phyloP scores from a whole-genome alignment of 2,797 vertebrate species.

The Sebastes itinus region DNA sequence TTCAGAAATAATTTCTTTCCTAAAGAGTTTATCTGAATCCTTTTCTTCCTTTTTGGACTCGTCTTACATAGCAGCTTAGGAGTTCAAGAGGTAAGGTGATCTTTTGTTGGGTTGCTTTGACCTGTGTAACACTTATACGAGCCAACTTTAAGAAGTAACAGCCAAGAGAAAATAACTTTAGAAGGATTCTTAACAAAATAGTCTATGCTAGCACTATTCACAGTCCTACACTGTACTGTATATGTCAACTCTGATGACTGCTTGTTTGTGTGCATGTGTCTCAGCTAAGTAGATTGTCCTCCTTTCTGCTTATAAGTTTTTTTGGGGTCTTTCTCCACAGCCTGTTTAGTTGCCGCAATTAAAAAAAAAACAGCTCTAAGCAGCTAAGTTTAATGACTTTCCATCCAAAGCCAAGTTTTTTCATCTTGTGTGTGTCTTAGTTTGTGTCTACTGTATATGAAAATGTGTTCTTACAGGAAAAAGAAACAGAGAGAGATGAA shows the following conservation, averaged over 20 bases:
- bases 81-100: background rate
- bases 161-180: background rate
- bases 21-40: background rate
- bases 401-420: background rate
- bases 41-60: background rate
- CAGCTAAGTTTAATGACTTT: background rate
- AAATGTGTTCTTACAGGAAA: background rate
- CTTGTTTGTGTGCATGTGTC: background rate
- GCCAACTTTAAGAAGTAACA: background rate
- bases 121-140: background rate
- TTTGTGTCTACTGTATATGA: background rate
- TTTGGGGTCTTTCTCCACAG: conserved; percentile 6
- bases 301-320: conserved; percentile 28
- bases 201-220: background rate
- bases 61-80: background rate
- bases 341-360: background rate
- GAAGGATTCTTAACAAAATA: background rate
- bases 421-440: background rate
- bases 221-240: no score
- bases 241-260: background rate
- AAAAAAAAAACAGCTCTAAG: background rate
- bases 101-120: background rate
- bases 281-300: conserved; percentile 10
- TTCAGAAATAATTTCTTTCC: background rate
- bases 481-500: background rate